Conservation (phyloP, 2,113 vertebrate species). For the Dunckerocampus dactyliophorus region DNA sequence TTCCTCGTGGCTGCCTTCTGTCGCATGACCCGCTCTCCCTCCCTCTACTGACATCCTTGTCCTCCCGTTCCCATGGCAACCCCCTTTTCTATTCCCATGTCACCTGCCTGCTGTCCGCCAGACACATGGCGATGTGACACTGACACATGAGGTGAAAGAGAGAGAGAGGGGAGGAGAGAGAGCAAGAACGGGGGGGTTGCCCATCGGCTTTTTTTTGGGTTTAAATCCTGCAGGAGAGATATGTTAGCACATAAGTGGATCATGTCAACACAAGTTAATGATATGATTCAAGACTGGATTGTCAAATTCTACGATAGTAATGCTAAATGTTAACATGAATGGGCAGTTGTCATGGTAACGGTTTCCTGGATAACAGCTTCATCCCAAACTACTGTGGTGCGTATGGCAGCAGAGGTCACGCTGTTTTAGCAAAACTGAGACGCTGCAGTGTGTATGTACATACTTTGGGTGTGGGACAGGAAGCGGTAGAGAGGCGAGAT, state of each 20-base stretch:
- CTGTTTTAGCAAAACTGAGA: no score
- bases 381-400: no score
- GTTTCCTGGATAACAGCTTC: background rate
- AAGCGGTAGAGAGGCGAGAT: conserved; percentile 97
- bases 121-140: conserved; percentile 53
- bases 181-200: conserved; percentile 17
- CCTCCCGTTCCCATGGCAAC: conserved; percentile 60
- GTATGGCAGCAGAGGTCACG: no score
- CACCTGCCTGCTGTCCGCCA: conserved; percentile 63
- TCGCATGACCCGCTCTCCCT: conserved; percentile 31
- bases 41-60: conserved; percentile 29
- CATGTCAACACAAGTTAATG: conserved; percentile 25
- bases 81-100: conserved; percentile 47
- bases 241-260: conserved; percentile 24
- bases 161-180: conserved; percentile 22
- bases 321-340: background rate
- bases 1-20: conserved; percentile 7
- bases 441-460: conserved; percentile 56
- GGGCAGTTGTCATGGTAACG: background rate
- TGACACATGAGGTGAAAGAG: conserved; percentile 53
- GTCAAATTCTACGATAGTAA: no score
- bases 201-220: conserved; percentile 7
- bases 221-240: conserved; percentile 47
- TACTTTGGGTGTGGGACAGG: conserved; percentile 99
- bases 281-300: background rate